A percentile compares a stretch with the other conserved stretches of the same genome.
Conservation (phyloP, 1,140 invertebrate species). For the Asobara japonica region DNA sequence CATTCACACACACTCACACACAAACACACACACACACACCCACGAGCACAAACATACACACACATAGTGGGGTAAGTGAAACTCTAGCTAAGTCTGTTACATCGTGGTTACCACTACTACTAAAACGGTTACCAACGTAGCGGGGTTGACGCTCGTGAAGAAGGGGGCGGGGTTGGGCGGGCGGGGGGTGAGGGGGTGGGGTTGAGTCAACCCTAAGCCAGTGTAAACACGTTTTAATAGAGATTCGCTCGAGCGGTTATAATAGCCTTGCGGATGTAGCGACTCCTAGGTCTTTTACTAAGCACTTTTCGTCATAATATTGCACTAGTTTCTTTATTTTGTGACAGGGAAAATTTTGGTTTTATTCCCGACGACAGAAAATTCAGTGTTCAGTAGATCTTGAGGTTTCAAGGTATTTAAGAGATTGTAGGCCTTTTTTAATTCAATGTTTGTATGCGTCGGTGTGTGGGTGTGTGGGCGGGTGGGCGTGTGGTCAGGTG, state of each 20-base stretch:
- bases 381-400: too few species aligned
- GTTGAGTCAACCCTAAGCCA: slow-evolving; percentile 68
- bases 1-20: too few species aligned
- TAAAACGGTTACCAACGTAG: slow-evolving; percentile 35
- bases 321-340: background rate
- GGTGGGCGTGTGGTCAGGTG: too few species aligned
- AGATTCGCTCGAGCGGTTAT: slow-evolving; percentile 69
- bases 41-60: background rate
- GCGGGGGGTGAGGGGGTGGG: slow-evolving; percentile 45
- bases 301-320: slow-evolving; percentile 12
- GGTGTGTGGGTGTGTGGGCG: too few species aligned
- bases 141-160: slow-evolving; percentile 51
- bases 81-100: slow-evolving; percentile 8
- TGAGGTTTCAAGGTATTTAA: too few species aligned
- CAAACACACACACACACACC: background rate
- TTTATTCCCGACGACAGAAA: too few species aligned
- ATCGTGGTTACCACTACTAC: slow-evolving; percentile 1
- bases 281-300: slow-evolving; percentile 12
- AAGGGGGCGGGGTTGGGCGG: slow-evolving; percentile 13
- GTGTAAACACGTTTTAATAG: slow-evolving; percentile 69
- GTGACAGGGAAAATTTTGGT: background rate
- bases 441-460: too few species aligned
- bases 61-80: background rate
- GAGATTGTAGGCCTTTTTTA: too few species aligned
- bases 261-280: slow-evolving; percentile 67